Percentiles rank a stretch among this genome's conserved stretches.
Evolutionary conservation across 2,113 vertebrate genomes (phyloP).

Genomic region (Hippocampus barbouri): DNA sequence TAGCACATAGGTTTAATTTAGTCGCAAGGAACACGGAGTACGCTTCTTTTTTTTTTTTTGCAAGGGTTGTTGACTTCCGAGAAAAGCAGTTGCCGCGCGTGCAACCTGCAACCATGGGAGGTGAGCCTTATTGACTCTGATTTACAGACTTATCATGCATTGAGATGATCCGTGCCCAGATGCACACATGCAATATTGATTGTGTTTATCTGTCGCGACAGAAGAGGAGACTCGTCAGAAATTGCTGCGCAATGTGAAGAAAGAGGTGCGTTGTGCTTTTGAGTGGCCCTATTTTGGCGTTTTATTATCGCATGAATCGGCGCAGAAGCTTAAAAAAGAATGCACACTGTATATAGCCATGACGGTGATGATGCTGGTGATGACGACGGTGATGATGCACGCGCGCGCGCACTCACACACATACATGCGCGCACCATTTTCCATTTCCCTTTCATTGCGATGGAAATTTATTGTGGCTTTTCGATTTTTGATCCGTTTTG

Average conservation of each 20-base stretch:
- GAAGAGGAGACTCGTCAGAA: constrained; percentile 89
- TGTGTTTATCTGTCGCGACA: constrained; percentile 66
- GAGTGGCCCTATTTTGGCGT: neutral
- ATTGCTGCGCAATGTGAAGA: constrained; percentile 88
- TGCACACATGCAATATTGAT: constrained; percentile 32
- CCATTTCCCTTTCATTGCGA: neutral
- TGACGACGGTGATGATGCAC: constrained; percentile 21
- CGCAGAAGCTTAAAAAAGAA: neutral
- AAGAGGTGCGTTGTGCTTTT: constrained; percentile 78
- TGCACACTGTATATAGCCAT: neutral
- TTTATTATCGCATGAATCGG: neutral
- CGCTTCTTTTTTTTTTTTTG: constrained; percentile 13
- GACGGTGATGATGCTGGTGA: constrained; percentile 14
- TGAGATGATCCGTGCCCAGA: constrained; percentile 15
- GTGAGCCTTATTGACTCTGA: constrained; percentile 36
- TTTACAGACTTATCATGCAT: constrained; percentile 1
- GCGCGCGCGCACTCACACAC: neutral
- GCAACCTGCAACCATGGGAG: constrained; percentile 62
- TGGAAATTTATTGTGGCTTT: neutral
- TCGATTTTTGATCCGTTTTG: neutral
- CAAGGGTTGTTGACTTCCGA: neutral
- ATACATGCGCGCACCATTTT: neutral
- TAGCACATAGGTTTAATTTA: constrained; percentile 56
- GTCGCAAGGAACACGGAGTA: constrained; percentile 36
- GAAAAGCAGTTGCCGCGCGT: constrained; percentile 15